These are phyloP conservation scores for Lutjanus argentimaculatus DNA, from an alignment of 2,797 vertebrate genomes.

Conservation along the genomic window DNA sequence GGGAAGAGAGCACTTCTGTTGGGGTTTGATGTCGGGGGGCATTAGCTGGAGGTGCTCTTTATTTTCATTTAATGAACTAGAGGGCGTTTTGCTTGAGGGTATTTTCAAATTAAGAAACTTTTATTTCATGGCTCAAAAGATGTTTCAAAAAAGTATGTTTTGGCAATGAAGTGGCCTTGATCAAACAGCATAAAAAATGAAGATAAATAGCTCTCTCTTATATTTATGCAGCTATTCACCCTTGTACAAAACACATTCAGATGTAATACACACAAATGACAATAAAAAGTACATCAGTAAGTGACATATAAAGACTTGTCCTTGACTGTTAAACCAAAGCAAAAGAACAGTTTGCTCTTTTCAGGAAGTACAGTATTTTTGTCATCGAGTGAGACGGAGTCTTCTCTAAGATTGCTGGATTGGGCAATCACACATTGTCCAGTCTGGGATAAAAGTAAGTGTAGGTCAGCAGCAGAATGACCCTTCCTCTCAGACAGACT, in stretches of 20 bases:
- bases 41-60: conserved; percentile 22
- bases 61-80: neutral
- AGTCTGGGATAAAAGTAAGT: neutral
- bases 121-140: conserved; percentile 17
- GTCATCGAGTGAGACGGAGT: neutral
- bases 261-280: neutral
- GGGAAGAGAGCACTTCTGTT: conserved; percentile 9
- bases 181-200: neutral
- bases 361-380: neutral
- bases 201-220: neutral
- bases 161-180: neutral
- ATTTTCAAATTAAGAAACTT: neutral
- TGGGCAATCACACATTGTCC: conserved; percentile 16
- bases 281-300: neutral
- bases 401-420: neutral
- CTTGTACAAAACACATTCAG: neutral
- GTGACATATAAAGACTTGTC: neutral
- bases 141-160: neutral
- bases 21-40: conserved; percentile 5
- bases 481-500: neutral
- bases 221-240: neutral
- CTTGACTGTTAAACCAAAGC: conserved; percentile 2
- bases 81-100: neutral
- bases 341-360: neutral
- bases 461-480: conserved; percentile 11